A percentile compares a stretch with the other conserved stretches of the same genome.
Conservation (phyloP, 1,140 invertebrate genomes). For the Arctopsyche grandis region DNA sequence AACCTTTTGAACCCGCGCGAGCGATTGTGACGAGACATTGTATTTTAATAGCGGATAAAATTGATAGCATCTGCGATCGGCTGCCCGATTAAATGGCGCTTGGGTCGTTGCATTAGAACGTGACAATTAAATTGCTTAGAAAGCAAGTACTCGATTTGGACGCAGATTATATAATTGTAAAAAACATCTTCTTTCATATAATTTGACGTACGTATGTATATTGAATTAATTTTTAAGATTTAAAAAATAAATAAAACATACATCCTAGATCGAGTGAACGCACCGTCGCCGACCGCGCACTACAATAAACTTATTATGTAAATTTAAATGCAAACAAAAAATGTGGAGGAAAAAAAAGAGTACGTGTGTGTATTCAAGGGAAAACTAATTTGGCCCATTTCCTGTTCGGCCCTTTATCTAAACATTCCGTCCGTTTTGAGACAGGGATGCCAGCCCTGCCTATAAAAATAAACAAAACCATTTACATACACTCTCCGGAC, state of each 20-base stretch:
- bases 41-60: no score
- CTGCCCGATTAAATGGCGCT: no score
- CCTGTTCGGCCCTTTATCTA: slow-evolving; percentile 55
- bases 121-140: no score
- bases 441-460: neutral
- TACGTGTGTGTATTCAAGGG: slow-evolving; percentile 34
- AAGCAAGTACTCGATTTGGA: no score
- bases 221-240: neutral
- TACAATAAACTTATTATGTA: slow-evolving; percentile 55
- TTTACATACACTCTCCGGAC: slow-evolving; percentile 21
- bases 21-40: no score
- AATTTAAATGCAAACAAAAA: slow-evolving; percentile 43
- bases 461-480: slow-evolving; percentile 30
- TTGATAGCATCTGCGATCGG: no score
- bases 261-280: slow-evolving; percentile 40
- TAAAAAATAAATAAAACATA: no score
- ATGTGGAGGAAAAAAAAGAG: neutral
- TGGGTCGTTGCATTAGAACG: no score
- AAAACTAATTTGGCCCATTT: slow-evolving; percentile 55
- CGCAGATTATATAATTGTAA: no score
- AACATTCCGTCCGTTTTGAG: slow-evolving; percentile 37
- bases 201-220: neutral
- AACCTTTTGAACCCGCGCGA: no score
- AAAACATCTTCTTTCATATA: neutral
- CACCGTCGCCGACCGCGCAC: slow-evolving; percentile 43